These are phyloP conservation scores for Caenorhabditis zanzibari DNA, from an alignment of 2,888 invertebrate genomes.

Conservation along the genomic window DNA sequence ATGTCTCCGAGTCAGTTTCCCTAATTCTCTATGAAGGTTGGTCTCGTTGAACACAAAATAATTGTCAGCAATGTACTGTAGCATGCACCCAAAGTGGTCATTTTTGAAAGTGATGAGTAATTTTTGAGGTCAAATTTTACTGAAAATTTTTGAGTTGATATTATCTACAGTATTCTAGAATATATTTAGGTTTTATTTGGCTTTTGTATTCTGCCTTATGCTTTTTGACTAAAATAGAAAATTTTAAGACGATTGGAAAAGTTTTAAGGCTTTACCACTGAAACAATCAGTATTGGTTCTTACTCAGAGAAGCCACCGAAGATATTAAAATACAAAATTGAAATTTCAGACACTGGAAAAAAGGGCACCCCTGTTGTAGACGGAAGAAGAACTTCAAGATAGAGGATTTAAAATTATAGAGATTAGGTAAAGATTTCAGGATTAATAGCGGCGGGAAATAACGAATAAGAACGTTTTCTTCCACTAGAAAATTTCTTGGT, in stretches of 20 bases:
- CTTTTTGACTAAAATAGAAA: no score
- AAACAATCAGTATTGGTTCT: no score
- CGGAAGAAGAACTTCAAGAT: slow-evolving; percentile 27
- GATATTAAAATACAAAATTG: no score
- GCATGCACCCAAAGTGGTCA: not conserved
- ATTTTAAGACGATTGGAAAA: no score
- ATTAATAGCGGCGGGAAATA: not conserved
- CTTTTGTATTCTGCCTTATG: no score
- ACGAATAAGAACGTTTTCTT: not conserved
- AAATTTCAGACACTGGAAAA: not conserved
- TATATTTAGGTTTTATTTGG: no score
- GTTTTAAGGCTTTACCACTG: no score
- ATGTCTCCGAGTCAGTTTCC: slow-evolving; percentile 15
- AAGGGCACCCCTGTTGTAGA: not conserved
- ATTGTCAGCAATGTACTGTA: slow-evolving; percentile 12
- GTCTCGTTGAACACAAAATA: not conserved
- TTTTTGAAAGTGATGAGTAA: not conserved
- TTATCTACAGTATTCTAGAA: no score
- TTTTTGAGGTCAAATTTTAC: not conserved
- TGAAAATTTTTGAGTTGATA: no score
- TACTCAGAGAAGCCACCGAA: no score
- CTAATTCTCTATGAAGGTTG: slow-evolving; percentile 10
- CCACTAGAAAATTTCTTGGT: not conserved
- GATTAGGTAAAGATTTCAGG: slow-evolving; percentile 31
- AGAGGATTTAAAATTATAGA: not conserved